phyloP scores from a whole-genome alignment of 2,797 vertebrate species.

The Lacerta viridis region DNA sequence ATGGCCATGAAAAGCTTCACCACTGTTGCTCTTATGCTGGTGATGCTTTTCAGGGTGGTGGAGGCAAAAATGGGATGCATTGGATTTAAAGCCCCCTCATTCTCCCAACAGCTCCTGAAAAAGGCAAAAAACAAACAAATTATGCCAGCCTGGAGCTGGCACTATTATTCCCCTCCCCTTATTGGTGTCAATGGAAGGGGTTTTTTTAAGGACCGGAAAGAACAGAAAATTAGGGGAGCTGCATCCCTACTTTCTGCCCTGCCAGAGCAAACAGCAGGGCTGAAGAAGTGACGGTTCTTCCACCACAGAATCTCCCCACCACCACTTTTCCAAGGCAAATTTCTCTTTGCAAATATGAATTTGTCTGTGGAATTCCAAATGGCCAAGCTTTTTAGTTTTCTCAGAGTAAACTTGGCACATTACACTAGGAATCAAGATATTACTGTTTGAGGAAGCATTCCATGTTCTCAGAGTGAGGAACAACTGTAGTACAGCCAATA shows the following conservation, averaged over 20 bases:
- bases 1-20: no score
- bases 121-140: no score
- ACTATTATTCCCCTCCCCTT: no score
- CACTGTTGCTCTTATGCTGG: no score
- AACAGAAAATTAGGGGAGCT: not conserved
- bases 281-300: not conserved
- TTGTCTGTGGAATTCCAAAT: not conserved
- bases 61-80: no score
- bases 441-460: conserved; percentile 48
- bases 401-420: not conserved
- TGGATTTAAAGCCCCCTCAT: no score
- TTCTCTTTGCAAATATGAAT: conserved; percentile 30
- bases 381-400: conserved; percentile 1
- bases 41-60: no score
- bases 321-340: conserved; percentile 17
- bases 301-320: not conserved
- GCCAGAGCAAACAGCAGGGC: not conserved
- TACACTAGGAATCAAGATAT: conserved; percentile 46
- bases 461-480: conserved; percentile 27
- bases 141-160: no score
- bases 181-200: no score
- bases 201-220: not conserved
- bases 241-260: not conserved
- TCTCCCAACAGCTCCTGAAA: no score
- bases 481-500: conserved; percentile 17